phyloP scores from a whole-genome alignment of 1,140 invertebrate genomes.

The Pararge aegeria region DNA sequence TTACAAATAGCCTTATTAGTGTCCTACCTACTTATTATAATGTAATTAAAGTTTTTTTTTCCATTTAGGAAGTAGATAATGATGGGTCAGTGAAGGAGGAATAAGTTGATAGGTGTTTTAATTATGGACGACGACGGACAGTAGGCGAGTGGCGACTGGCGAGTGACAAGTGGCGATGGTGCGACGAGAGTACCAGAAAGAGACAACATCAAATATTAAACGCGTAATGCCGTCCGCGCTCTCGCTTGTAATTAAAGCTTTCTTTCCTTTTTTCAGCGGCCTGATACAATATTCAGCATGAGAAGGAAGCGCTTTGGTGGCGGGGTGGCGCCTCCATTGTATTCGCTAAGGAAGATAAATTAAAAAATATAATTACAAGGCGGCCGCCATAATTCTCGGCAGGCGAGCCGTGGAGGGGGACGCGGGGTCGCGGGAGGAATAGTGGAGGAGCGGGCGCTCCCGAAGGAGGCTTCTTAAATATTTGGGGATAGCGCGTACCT shows the following conservation, averaged over 20 bases:
- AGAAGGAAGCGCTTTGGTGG: constrained; percentile 76
- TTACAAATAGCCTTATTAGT: constrained; percentile 22
- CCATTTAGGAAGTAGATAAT: constrained; percentile 35
- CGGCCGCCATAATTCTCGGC: constrained; percentile 81
- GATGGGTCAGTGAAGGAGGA: constrained; percentile 43
- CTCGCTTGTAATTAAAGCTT: constrained; percentile 79
- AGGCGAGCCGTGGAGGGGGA: constrained; percentile 57
- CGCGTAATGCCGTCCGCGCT: constrained; percentile 71
- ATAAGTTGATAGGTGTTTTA: constrained; percentile 77
- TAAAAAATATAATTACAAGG: constrained; percentile 82
- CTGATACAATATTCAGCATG: constrained; percentile 79
- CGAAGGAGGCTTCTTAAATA: constrained; percentile 79
- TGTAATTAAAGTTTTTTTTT: constrained; percentile 27
- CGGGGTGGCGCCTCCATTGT: constrained; percentile 78
- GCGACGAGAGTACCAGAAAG: constrained; percentile 54
- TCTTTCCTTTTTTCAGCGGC: constrained; percentile 78
- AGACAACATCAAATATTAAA: constrained; percentile 78
- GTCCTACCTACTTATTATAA: constrained; percentile 21
- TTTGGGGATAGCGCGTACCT: constrained; percentile 79
- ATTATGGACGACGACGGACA: constrained; percentile 63
- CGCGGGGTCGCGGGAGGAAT: constrained; percentile 53
- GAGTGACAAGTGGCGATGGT: constrained; percentile 21
- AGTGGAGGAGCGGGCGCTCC: constrained; percentile 75
- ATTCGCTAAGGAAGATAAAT: constrained; percentile 81
- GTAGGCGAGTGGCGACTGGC: constrained; percentile 26